Evolutionary conservation across 2,888 invertebrate species (phyloP).

Genomic region (Bombyx huttoni): DNA sequence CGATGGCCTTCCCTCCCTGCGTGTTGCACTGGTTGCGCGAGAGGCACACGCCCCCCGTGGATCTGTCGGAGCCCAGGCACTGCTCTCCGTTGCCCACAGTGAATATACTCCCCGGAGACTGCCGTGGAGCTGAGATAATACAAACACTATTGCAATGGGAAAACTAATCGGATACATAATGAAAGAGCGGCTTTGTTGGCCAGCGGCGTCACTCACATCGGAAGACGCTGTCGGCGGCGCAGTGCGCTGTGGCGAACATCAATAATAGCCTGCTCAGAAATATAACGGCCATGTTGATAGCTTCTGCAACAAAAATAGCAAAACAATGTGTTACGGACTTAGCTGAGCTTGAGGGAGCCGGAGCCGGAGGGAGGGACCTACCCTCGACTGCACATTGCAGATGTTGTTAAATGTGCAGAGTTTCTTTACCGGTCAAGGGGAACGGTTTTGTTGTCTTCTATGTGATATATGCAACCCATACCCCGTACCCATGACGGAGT

Average conservation of each 20-base stretch:
- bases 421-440: no score
- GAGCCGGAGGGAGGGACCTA: no score
- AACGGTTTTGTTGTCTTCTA: no score
- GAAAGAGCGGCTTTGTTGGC: neutral
- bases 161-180: neutral
- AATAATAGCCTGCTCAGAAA: constrained; percentile 27
- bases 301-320: constrained; percentile 1
- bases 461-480: no score
- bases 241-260: constrained; percentile 27
- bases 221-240: constrained; percentile 20
- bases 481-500: no score
- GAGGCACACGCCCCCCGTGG: constrained; percentile 61
- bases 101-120: constrained; percentile 44
- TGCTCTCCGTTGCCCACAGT: constrained; percentile 56
- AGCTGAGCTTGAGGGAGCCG: no score
- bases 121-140: constrained; percentile 32
- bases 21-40: constrained; percentile 67
- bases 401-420: no score
- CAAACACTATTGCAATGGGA: neutral
- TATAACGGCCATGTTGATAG: constrained; percentile 37
- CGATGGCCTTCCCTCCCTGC: constrained; percentile 65
- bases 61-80: constrained; percentile 43
- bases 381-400: no score
- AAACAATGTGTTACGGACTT: no score
- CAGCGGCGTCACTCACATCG: constrained; percentile 33